Percentiles rank a stretch among this genome's conserved stretches.
Evolutionary conservation across 1,140 invertebrate species (phyloP).

Genomic region (Nilaparvata lugens): DNA sequence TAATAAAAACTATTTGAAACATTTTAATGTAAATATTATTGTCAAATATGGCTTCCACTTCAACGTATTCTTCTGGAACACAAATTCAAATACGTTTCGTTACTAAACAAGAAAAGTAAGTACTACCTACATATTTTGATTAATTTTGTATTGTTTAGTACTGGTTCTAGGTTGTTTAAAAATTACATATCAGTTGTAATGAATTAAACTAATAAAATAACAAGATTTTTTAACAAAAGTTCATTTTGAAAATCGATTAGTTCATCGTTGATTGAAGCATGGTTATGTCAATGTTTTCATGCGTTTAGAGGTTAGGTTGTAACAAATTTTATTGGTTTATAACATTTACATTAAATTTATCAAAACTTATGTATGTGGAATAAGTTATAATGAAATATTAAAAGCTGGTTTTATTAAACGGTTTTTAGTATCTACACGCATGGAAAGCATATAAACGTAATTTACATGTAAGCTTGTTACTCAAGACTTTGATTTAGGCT

Average conservation of each 20-base stretch:
- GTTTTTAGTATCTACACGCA: too few relatives aligned
- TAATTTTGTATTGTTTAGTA: constrained; percentile 9
- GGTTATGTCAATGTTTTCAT: constrained; percentile 3
- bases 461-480: too few relatives aligned
- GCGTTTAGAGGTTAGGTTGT: too few relatives aligned
- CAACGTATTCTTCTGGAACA: not conserved
- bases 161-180: not conserved
- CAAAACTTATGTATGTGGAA: too few relatives aligned
- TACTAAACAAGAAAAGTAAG: constrained; percentile 73
- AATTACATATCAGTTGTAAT: not conserved
- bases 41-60: too few relatives aligned
- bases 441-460: too few relatives aligned
- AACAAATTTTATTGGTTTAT: too few relatives aligned
- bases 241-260: not conserved
- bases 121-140: constrained; percentile 22
- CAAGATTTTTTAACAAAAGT: not conserved
- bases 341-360: too few relatives aligned
- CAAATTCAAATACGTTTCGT: constrained; percentile 65
- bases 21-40: too few relatives aligned
- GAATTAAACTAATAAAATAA: not conserved
- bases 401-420: too few relatives aligned
- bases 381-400: too few relatives aligned
- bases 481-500: constrained; percentile 1
- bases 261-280: not conserved
- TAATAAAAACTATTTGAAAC: too few relatives aligned